These are phyloP conservation scores for Tetrapedia diversipes DNA, from an alignment of 2,888 invertebrate genomes.

Conservation along the genomic window DNA sequence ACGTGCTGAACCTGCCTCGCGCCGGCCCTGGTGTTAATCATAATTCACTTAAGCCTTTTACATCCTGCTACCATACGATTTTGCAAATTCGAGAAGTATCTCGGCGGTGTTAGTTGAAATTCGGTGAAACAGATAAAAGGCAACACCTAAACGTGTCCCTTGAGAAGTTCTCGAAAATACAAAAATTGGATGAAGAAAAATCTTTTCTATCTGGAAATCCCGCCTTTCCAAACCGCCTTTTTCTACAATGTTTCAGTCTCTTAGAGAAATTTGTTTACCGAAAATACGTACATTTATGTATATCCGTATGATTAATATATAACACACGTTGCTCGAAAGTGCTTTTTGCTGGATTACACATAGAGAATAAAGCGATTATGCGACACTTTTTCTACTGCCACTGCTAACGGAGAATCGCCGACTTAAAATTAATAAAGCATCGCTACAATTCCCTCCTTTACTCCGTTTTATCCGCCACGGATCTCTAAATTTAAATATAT, in stretches of 20 bases:
- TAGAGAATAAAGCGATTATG: conserved; percentile 20
- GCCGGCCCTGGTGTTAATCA: too few species aligned
- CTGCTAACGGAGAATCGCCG: not conserved
- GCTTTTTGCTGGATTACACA: conserved; percentile 18
- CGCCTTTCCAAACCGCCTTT: not conserved
- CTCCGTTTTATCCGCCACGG: not conserved
- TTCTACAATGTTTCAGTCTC: conserved; percentile 20
- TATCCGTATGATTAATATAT: conserved; percentile 20
- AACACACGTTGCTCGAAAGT: conserved; percentile 4
- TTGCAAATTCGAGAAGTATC: not conserved
- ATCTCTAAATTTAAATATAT: conserved; percentile 15
- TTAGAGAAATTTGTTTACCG: conserved; percentile 21
- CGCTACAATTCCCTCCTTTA: not conserved
- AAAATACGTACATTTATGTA: conserved; percentile 22
- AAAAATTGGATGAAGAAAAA: conserved; percentile 21
- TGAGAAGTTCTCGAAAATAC: not conserved
- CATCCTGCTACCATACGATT: not conserved
- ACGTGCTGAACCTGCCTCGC: too few species aligned
- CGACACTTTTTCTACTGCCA: not conserved
- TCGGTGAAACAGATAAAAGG: not conserved
- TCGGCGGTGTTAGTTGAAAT: not conserved
- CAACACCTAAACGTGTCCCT: not conserved
- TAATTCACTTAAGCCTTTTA: not conserved
- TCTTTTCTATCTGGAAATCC: not conserved
- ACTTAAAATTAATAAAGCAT: conserved; percentile 24